Conservation (phyloP, 1,140 invertebrate species). For the Leguminivora glycinivorella region DNA sequence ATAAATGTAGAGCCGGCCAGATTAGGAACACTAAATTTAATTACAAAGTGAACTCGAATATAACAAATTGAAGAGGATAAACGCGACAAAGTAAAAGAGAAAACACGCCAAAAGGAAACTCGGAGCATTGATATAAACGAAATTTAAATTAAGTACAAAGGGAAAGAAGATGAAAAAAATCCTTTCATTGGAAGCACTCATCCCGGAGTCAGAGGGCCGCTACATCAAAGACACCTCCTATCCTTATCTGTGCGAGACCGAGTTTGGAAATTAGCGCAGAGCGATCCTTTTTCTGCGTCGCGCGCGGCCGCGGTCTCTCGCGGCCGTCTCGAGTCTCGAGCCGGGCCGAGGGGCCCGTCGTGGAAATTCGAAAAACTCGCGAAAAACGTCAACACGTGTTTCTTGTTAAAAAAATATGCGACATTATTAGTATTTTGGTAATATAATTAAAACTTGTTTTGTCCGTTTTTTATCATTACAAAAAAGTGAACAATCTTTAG, state of each 20-base stretch:
- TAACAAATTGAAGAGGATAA: constrained; percentile 76
- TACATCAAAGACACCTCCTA: constrained; percentile 74
- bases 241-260: constrained; percentile 73
- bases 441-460: too few relatives aligned
- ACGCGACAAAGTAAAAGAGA: constrained; percentile 78
- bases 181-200: constrained; percentile 78
- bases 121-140: constrained; percentile 78
- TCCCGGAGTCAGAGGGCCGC: constrained; percentile 72
- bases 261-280: constrained; percentile 75
- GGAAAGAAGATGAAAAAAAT: constrained; percentile 77
- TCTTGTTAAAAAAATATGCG: too few relatives aligned
- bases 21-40: constrained; percentile 78
- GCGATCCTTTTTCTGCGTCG: constrained; percentile 59
- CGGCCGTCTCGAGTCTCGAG: constrained; percentile 30
- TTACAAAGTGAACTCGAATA: constrained; percentile 75
- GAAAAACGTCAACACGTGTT: too few relatives aligned
- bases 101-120: constrained; percentile 76
- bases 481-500: too few relatives aligned
- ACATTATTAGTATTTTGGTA: too few relatives aligned
- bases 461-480: too few relatives aligned
- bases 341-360: background rate
- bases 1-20: constrained; percentile 66
- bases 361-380: too few relatives aligned
- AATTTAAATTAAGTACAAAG: constrained; percentile 80
- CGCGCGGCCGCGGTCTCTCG: too few relatives aligned